Base-by-base conservation (phyloP, 2,113 vertebrate species). In the Actenoides lindsayi region DNA sequence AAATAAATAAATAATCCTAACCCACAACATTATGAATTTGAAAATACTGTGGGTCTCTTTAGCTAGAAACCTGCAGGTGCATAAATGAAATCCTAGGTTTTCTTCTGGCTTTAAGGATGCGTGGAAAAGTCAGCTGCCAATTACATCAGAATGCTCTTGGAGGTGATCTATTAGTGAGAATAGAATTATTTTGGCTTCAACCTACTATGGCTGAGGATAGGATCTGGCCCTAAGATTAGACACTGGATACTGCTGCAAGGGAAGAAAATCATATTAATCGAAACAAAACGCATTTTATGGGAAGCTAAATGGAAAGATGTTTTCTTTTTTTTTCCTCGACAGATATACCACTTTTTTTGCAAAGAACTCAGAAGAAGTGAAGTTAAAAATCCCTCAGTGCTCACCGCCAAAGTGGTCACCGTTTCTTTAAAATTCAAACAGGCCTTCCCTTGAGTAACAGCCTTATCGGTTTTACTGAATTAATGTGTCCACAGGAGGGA, bases 401-500 rank as follows among this genome's bases (percentile, higher is more conserved):
- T 95, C 89, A 33, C 30, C 0, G 23, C 81, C 96, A 97, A 94
- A 96, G 95, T 62, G 91, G 95, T 50, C 89, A 93, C 60, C 86
- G 87, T 73, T 73, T n/a, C 96, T 94, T 97, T 97, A 96, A 90
- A 96, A 96, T 97, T 96, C 80, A 94, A 83, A 95, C 90, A 89
- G 83, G 24, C 50, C 48, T 86, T 95, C 97, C 97, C 94, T 56
- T 7, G 97, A 95, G 97, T 67, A 78, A 56, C 39, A 71, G 77
- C 23, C 88, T 97, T 96, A 97, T 97, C 96, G 42, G 81, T 71
- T 91, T 78, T 93, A 31, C 92, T 95, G 97, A 97, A 98, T 98
- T 97, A 97, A 97, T 97, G 95, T 64, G 92, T 85, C 95, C 94
- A 76, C 92, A 85, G 94, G 94, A 97, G 97, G 97, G 88, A 86